These are phyloP conservation scores for Zygaena filipendulae DNA, from an alignment of 2,888 invertebrate species.

Conservation along the genomic window DNA sequence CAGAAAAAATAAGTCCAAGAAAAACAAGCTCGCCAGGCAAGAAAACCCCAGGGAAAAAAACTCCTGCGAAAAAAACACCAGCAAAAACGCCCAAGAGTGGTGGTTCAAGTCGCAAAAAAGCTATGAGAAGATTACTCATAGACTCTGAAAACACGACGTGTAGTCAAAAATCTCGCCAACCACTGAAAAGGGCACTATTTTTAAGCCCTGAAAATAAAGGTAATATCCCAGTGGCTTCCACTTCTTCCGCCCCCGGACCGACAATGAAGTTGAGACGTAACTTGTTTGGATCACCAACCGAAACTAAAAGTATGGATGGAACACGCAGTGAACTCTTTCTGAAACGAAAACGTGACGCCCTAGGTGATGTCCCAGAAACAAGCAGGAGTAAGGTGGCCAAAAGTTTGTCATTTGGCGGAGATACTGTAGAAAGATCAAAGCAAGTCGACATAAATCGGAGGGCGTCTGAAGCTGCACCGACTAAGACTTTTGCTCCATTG, in stretches of 20 bases:
- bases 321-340: conserved; percentile 36
- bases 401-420: conserved; percentile 70
- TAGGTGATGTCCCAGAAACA: conserved; percentile 38
- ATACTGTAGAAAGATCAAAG: conserved; percentile 30
- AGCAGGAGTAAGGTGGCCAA: conserved; percentile 60
- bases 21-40: conserved; percentile 60
- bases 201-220: conserved; percentile 73
- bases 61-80: conserved; percentile 67
- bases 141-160: conserved; percentile 42
- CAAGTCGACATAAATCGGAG: conserved; percentile 34
- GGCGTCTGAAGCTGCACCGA: conserved; percentile 40
- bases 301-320: conserved; percentile 49
- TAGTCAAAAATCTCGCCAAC: conserved; percentile 60
- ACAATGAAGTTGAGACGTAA: conserved; percentile 73
- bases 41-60: conserved; percentile 44
- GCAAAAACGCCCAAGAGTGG: conserved; percentile 67
- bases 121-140: conserved; percentile 52
- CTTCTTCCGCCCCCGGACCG: conserved; percentile 49
- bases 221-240: conserved; percentile 29
- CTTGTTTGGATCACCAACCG: conserved; percentile 71
- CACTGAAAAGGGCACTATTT: conserved; percentile 78
- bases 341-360: conserved; percentile 58
- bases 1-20: conserved; percentile 58
- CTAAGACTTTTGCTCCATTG: conserved; percentile 52
- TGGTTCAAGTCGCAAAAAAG: conserved; percentile 72